Conservation (phyloP, 2,888 invertebrate species). For the Acronicta alni region DNA sequence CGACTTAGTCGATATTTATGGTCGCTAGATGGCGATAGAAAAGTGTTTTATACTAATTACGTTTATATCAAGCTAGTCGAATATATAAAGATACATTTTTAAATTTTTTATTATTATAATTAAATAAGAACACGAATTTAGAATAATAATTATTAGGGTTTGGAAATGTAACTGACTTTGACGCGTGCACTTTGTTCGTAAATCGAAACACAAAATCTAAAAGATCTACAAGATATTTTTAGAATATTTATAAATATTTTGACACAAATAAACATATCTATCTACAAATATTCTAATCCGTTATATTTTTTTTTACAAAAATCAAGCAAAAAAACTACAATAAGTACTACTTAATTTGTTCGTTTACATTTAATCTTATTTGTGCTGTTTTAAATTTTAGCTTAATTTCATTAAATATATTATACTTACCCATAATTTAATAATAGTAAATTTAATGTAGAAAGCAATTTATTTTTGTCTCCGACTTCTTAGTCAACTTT, state of each 20-base stretch:
- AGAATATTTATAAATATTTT: conserved; percentile 26
- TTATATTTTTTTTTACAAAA: too few species aligned
- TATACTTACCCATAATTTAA: too few species aligned
- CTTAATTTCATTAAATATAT: too few species aligned
- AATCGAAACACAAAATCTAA: conserved; percentile 32
- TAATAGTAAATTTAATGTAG: too few species aligned
- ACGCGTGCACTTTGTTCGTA: not conserved
- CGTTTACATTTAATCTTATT: too few species aligned
- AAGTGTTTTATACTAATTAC: not conserved
- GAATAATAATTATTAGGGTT: not conserved
- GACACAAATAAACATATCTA: too few species aligned
- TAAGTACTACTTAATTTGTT: too few species aligned
- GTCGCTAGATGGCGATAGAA: conserved; percentile 69
- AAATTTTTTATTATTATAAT: not conserved
- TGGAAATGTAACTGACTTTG: not conserved
- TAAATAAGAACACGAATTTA: not conserved
- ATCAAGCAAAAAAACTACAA: too few species aligned
- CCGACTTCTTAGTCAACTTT: not conserved
- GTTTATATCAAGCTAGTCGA: not conserved
- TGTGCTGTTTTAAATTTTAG: too few species aligned
- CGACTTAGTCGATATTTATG: conserved; percentile 55
- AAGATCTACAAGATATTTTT: conserved; percentile 36
- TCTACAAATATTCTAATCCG: too few species aligned
- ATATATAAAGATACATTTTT: not conserved
- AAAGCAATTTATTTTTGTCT: too few species aligned